Evolutionary conservation across 1,140 invertebrate genomes (phyloP), one percentile per base, ranked within the genome.

Genomic region (Scaptomyza graminum): DNA sequence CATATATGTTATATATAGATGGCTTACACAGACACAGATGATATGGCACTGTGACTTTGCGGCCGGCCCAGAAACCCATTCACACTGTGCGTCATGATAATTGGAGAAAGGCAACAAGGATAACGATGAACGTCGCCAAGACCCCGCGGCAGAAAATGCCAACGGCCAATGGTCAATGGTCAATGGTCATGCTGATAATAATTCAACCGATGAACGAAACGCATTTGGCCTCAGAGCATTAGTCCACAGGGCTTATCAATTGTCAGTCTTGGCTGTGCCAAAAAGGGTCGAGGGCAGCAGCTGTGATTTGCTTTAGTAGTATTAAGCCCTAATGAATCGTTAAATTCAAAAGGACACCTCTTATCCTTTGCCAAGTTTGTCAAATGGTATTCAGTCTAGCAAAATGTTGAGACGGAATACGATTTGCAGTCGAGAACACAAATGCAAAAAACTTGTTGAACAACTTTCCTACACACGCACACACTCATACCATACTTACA

Each of bases 161-260:
- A 84, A 66, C 81, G 71, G 73, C 54, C 63, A 74, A 74, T 8
- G 4, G 76, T 55, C 55, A 69, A 55, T 78, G 70, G 15, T 41
- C 81, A 84, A 63, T n/a, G n/a, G n/a, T n/a, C 74, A 87, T 74
- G 74, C 76, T 78, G 83, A 87, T 88, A 87, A 87, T 87, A 87
- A 88, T 88, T 87, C 72, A 88, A 74, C 46, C 79, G 64, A 65
- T 63, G 68, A 76, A 41, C 4, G 37, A 41, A 34, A 61, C 60
- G 49, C 76, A 70, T 66, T 64, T 54, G 46, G 60, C 43, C 69
- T 49, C 52, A 56, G 41, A 39, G 11, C 46, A 12, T 52, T 34
- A 22, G 59, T 59, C 82, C 77, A 34, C 81, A 87, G 74, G 69
- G 54, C 83, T 75, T 87, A 87, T 85, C 83, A 87, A 78, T 76